Evolutionary conservation across 2,888 invertebrate species (phyloP), one percentile per base, ranked within the genome.

Genomic region (Falcaria lacertinaria): DNA sequence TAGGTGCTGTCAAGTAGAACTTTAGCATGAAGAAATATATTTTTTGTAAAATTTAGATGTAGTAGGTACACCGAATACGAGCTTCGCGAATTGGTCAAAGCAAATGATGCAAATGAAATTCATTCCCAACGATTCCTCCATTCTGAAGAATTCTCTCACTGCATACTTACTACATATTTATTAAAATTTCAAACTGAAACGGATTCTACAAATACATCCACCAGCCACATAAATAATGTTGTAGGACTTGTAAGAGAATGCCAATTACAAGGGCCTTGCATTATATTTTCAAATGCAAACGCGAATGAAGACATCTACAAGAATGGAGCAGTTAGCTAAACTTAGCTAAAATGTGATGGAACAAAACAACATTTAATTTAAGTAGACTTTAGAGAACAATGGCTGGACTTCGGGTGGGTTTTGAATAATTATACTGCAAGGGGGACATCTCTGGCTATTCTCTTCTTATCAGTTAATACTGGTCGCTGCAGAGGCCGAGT

Each of bases 361-460:
- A 62, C 57, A 61, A 3, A 65, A 54, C 51, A 44, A 41, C 44
- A 41, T 48, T 47, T 56, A 58, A 69, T 58, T 61, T 60, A 57
- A 51, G 57, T 61, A 49, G 41, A 50, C 47, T 44, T 47, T n/a
- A n/a, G n/a, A n/a, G 47, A 69, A 73, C 70, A 74, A 74, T 64
- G 50, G 61, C 33, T 54, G 52, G 57, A 60, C 53, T 64, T 52
- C 42, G 48, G 54, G 47, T 50, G 52, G 50, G 48, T 45, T 59
- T 59, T 67, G 60, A 75, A 74, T 74, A 69, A 73, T 74, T 69
- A 28, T 28, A 67, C 54, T 64, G 57, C 57, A 55, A 52, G 52
- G 39, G 43, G 45, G 47, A 51, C 44, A 50, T 52, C 51, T 39
- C 45, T 46, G 48, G 50, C 47, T 47, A 46, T 61, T 62, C 54